Evolutionary conservation across 2,797 vertebrate genomes (phyloP), one percentile per base, ranked within the genome.

Genomic region (Galago senegalensis): DNA sequence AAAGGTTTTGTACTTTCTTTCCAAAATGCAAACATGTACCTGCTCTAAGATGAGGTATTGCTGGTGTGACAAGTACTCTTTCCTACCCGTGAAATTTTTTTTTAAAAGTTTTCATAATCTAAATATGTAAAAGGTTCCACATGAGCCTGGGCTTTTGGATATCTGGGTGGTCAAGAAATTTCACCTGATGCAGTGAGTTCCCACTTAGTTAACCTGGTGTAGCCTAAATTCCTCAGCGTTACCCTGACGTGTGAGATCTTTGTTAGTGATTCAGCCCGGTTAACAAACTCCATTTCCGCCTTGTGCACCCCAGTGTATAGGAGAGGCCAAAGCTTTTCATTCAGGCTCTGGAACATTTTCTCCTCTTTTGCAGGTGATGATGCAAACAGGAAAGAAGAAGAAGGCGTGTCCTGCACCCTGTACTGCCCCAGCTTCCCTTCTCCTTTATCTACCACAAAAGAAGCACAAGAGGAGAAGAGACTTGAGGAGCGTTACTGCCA

Each of bases 331-430:
- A 93, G 86, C 85, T 92, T 97, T 96, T 96, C 85, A 96, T 93
- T 97, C 82, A 89, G 25, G 61, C 89, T 89, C 72, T 95, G 79
- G 17, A 87, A 95, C 92, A 43, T 96, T 97, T 95, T 89, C 72
- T 97, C 92, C 92, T 93, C 81, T 83, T 96, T 97, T 94, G 96
- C 87, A 95, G 96, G 95, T 97, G 94, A 95, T 96, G 88, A 40
- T 84, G 17, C 96, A 97, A 98, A 98, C 91, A 95, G 70, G 79
- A 75, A 95, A 94, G 93, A 94, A 90, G 95, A 94, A 96, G 91
- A 95, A 83, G 94, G 34, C 69, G 46, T 94, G 87, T 95, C 94
- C 21, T 61, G 87, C 73, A 85, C 43, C 53, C 34, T 49, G 86
- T 81, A 60, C 70, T 80, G 86, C 61, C 81, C 23, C 67, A 73